phyloP scores from a whole-genome alignment of 2,113 vertebrate genomes.

The Ascaphus truei region DNA sequence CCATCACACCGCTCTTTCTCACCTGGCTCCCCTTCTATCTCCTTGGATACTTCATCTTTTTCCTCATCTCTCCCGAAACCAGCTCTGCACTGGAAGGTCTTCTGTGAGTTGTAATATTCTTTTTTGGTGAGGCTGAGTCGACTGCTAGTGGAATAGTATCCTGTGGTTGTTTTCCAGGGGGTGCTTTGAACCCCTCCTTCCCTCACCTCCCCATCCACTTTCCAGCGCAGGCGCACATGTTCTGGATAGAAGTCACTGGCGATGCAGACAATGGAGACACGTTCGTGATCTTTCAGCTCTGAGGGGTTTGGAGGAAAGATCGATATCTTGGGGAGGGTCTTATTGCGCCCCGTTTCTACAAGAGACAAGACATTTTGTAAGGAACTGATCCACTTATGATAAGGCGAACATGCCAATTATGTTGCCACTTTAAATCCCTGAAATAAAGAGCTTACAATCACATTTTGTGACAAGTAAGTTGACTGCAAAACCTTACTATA shows the following conservation, averaged over 20 bases:
- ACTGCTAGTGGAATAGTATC: slow-evolving; percentile 70
- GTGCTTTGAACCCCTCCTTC: slow-evolving; percentile 41
- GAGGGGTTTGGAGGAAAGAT: slow-evolving; percentile 63
- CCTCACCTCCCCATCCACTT: neutral
- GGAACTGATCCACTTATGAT: no score
- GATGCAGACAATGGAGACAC: slow-evolving; percentile 78
- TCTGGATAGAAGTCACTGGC: slow-evolving; percentile 79
- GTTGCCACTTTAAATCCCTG: no score
- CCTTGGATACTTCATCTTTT: neutral
- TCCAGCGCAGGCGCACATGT: slow-evolving; percentile 73
- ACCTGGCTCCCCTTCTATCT: neutral
- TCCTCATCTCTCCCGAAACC: neutral
- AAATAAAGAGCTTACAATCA: no score
- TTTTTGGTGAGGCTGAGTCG: slow-evolving; percentile 58
- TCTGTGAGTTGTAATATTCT: slow-evolving; percentile 53
- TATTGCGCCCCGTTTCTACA: slow-evolving; percentile 30
- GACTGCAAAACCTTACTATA: no score
- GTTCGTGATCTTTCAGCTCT: slow-evolving; percentile 54
- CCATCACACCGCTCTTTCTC: no score
- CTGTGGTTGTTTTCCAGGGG: fast-evolving
- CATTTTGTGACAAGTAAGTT: no score
- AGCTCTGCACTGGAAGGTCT: slow-evolving; percentile 57
- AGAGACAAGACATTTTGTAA: slow-evolving; percentile 29
- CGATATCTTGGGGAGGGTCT: slow-evolving; percentile 47
- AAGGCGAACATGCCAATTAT: no score